Base-by-base conservation (phyloP, 2,113 vertebrate genomes). In the Tupaia chinensis region DNA sequence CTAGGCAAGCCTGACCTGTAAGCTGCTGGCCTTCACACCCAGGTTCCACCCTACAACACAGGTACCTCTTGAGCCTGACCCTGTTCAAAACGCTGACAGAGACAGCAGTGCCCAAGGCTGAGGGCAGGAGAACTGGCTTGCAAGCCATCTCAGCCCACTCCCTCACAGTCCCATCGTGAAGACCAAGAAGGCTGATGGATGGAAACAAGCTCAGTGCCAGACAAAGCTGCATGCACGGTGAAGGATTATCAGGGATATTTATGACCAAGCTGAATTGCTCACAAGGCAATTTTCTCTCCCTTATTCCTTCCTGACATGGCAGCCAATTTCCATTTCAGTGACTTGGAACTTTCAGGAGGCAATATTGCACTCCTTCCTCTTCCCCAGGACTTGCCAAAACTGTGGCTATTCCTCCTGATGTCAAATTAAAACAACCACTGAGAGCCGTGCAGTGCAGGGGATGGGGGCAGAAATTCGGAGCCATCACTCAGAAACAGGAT, bases 271-370 rank as follows among this genome's bases (percentile, higher is more conserved):
- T 44, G 13, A 95, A 95, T 82, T 96, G 84, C 87, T 96, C 90
- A 93, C 81, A 29, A 95, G 53, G 87, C 94, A 95, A 90, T 97
- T 97, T 97, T 95, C 72, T 96, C 66, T 89, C 29, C 60, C 44
- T 95, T 95, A 44, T 81, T 96, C 88, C 85, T 97, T 96, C 82
- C 93, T 95, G 63, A 90, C 65, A 80, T 79, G 81, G 78, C 53
- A 96, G 85, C 85, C 91, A 90, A 95, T 97, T 96, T 92, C 81
- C 77, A 97, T 92, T 89, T 93, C 81, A 69, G 88, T 73, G 66
- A 90, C 84, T 89, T 84, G 92, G 81, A 61, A 87, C 66, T 93
- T 86, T 82, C 25, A 92, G 29, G 27, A 92, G n/a, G 72, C 70
- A 89, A 29, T 81, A 84, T 77, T 20, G 10, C 7, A 85, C 72